Base-by-base conservation (phyloP, 2,797 vertebrate genomes). In the Sarcoramphus papa region DNA sequence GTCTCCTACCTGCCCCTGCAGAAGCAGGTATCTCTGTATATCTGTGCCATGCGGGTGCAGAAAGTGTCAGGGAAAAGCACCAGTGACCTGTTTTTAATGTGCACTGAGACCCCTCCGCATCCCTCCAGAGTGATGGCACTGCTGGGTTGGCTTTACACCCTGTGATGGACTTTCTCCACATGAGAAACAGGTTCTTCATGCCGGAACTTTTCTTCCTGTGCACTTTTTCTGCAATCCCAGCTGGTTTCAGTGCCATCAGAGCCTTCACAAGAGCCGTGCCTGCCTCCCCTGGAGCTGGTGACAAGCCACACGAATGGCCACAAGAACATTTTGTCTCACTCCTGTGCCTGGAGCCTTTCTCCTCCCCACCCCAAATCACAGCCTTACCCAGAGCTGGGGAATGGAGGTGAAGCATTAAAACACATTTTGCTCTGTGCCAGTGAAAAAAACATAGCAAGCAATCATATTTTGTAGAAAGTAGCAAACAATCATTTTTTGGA, bases 301-400 rank as follows among this genome's bases (percentile, higher is more conserved):
- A 92, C 86, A 92, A 78, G 54, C 63, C 33, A 73, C 51, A 51
- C 12, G 3, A 84, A 81, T 64, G 83, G 84, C 80, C 83, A 65
- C 62, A 62, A 79, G 93, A 92, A 91, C 88, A 85, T 85, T 91
- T 69, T 91, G 80, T 92, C 68, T 94, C 70, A 43, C 87, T 94
- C 25, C 28, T 85, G 10, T 35, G 70, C 86, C 81, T 87, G 56
- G 4, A 88, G 60, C 27, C 30, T 90, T 88, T 83, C 64, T 92
- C 24, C 50, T 86, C 24, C 63, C 45, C 35, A 82, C 24, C 40
- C 74, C 16, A 96, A 87, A 89, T 84, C 84, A 92, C 80, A 79
- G 78, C 45, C 30, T 35, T 45, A 90, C 12, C 77, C 54, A 50
- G 37, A 72, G 33, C 54, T 63, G 80, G 30, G 33, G 28, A 94